Evolutionary conservation across 2,888 invertebrate species (phyloP).

Genomic region (Mimachlamys varia): DNA sequence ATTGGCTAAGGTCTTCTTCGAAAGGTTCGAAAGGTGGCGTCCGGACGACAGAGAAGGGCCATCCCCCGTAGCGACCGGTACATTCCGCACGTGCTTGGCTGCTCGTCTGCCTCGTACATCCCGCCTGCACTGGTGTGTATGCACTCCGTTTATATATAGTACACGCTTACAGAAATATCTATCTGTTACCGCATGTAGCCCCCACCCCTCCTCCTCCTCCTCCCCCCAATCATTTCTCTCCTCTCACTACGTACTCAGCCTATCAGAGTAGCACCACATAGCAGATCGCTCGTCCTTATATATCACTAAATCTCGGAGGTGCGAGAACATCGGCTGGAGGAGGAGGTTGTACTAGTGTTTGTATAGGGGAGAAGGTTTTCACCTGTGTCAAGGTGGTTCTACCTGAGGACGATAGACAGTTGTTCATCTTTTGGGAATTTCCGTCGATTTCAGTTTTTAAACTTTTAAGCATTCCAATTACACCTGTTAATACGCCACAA

Average conservation of each 20-base stretch:
- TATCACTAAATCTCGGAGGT: background rate
- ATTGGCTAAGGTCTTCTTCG: background rate
- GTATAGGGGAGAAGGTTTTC: background rate
- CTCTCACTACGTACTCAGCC: background rate
- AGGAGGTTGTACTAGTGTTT: background rate
- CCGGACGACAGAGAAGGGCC: background rate
- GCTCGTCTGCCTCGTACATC: background rate
- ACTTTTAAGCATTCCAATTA: background rate
- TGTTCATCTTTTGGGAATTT: background rate
- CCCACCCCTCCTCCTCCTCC: background rate
- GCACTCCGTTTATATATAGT: constrained; percentile 2
- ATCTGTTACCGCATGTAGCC: constrained; percentile 7
- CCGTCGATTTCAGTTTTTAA: background rate
- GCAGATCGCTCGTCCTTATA: background rate
- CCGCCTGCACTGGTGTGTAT: background rate
- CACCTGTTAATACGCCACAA: background rate
- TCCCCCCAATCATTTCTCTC: background rate
- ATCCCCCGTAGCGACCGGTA: background rate
- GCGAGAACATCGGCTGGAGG: background rate
- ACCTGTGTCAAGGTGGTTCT: background rate
- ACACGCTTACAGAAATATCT: constrained; percentile 32
- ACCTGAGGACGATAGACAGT: background rate
- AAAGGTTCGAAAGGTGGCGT: background rate
- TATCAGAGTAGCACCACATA: background rate
- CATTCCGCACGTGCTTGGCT: background rate